Conservation (phyloP, 2,888 invertebrate species). For the Acheta domesticus region DNA sequence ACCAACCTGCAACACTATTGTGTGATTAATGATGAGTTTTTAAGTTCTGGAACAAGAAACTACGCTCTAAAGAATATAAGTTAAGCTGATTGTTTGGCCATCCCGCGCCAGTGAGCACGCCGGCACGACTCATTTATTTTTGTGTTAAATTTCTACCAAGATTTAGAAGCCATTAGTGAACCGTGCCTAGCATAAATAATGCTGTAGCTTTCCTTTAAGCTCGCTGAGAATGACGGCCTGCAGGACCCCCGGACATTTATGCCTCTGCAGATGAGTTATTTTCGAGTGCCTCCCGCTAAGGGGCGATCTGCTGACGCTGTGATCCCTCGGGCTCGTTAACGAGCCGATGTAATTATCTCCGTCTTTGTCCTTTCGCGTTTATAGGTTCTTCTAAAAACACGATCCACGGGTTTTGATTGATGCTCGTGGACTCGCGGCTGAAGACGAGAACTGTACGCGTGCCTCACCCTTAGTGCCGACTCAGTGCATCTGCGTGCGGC, state of each 20-base stretch:
- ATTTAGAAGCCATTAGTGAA: conserved; percentile 18
- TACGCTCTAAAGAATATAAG: background rate
- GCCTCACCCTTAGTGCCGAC: too few species aligned
- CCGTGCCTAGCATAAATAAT: conserved; percentile 18
- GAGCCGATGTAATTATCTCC: background rate
- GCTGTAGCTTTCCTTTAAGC: conserved; percentile 5
- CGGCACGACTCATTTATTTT: background rate
- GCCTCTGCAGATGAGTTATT: conserved; percentile 6
- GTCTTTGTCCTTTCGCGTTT: background rate
- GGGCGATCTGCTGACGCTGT: background rate
- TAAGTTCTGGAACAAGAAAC: background rate
- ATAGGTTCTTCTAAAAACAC: background rate
- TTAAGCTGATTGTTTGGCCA: conserved; percentile 1
- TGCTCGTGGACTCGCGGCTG: too few species aligned
- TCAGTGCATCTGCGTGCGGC: too few species aligned
- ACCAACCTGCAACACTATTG: background rate
- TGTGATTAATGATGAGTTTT: background rate
- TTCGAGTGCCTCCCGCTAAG: background rate
- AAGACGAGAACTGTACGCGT: too few species aligned
- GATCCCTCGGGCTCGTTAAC: background rate
- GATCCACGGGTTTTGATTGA: too few species aligned
- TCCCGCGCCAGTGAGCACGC: background rate
- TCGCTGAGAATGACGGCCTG: background rate
- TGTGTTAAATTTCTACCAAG: background rate
- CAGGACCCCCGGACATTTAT: background rate